Conservation (phyloP, 1,140 invertebrate genomes). For the Ceratosolen fusciceps region DNA sequence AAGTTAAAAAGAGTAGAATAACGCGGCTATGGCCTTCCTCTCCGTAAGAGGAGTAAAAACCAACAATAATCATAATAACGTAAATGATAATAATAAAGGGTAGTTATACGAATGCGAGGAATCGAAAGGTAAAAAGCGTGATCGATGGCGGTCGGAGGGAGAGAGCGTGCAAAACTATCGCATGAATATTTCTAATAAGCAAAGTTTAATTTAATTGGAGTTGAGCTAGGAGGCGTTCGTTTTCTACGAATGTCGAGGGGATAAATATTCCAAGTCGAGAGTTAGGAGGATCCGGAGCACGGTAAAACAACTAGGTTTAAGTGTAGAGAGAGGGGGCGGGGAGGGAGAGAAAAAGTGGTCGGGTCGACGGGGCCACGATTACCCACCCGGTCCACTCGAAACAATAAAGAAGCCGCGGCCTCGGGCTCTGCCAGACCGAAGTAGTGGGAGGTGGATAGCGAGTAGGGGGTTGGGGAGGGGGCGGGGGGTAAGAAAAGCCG, state of each 20-base stretch:
- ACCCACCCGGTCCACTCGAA: conserved; percentile 2
- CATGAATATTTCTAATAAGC: neutral
- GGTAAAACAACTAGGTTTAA: conserved; percentile 1
- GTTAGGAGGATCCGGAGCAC: neutral
- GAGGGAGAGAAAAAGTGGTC: conserved; percentile 1
- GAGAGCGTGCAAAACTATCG: neutral
- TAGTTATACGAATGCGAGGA: neutral
- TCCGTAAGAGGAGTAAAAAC: neutral
- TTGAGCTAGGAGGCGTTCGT: neutral
- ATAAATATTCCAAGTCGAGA: neutral
- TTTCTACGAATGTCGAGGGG: neutral
- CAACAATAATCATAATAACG: neutral
- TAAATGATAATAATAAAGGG: neutral
- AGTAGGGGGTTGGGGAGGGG: conserved; percentile 40
- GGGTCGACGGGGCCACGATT: neutral
- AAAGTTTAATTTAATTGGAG: neutral
- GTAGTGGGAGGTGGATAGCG: neutral
- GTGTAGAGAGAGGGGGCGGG: too few relatives aligned
- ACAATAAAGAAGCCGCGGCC: neutral
- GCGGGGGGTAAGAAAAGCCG: neutral
- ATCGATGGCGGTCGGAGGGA: too few relatives aligned
- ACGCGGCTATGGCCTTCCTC: neutral
- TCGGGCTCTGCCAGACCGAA: too few relatives aligned
- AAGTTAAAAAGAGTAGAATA: neutral
- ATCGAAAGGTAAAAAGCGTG: neutral